Conservation (phyloP, 2,888 invertebrate species). For the Fabriciana adippe region DNA sequence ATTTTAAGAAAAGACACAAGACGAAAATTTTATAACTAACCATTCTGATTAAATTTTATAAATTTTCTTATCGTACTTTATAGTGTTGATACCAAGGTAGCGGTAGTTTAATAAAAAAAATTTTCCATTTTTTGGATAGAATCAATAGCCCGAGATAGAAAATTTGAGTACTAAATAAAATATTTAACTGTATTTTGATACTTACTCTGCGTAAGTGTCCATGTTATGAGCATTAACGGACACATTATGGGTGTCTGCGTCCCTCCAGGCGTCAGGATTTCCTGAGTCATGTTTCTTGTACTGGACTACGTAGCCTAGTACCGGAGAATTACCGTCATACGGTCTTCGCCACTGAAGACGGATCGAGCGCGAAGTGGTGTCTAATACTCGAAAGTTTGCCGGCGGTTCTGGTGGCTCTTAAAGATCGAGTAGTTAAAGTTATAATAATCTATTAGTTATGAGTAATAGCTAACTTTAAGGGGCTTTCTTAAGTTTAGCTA, state of each 20-base stretch:
- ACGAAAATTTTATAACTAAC: too few species aligned
- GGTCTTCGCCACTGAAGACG: conserved; percentile 86
- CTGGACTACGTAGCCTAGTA: conserved; percentile 89
- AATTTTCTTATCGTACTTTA: too few species aligned
- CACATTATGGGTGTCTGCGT: conserved; percentile 82
- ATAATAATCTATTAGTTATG: too few species aligned
- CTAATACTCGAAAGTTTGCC: conserved; percentile 84
- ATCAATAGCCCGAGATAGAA: too few species aligned
- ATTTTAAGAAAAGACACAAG: too few species aligned
- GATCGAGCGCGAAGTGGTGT: conserved; percentile 85
- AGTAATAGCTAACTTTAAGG: too few species aligned
- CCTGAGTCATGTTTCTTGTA: conserved; percentile 84
- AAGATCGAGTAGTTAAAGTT: neutral
- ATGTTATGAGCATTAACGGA: conserved; percentile 67
- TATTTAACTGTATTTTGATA: neutral
- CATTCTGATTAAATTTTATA: too few species aligned
- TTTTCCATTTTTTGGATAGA: too few species aligned
- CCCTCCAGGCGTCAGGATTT: conserved; percentile 80
- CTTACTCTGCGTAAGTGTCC: conserved; percentile 70
- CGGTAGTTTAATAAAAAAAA: too few species aligned
- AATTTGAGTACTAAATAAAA: neutral
- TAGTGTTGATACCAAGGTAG: too few species aligned
- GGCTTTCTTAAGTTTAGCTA: too few species aligned
- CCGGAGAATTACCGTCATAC: conserved; percentile 91
- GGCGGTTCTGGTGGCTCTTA: conserved; percentile 89